Percentiles rank a stretch among this genome's conserved stretches.
These are phyloP conservation scores for Anadara kagoshimensis DNA, from an alignment of 1,140 invertebrate genomes.

Conservation along the genomic window DNA sequence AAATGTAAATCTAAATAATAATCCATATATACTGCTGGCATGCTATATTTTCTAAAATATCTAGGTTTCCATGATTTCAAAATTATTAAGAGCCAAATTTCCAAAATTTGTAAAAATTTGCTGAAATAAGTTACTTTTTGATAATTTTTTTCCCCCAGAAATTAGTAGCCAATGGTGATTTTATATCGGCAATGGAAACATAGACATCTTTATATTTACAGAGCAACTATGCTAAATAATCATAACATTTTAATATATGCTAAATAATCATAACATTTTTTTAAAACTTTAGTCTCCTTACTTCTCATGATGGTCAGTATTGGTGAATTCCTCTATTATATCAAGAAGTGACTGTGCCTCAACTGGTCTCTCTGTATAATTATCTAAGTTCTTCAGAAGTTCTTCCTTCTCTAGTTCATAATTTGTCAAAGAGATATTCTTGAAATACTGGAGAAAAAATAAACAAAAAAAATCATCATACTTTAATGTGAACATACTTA, in stretches of 20 bases:
- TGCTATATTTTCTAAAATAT: too few species aligned
- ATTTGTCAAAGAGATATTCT: slow-evolving; percentile 68
- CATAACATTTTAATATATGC: too few species aligned
- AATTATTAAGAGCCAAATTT: too few species aligned
- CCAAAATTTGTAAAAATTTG: background rate
- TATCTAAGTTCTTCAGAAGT: slow-evolving; percentile 32
- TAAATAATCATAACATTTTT: too few species aligned
- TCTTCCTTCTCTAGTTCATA: slow-evolving; percentile 64
- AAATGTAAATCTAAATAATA: too few species aligned
- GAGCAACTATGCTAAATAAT: too few species aligned
- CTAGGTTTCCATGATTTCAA: too few species aligned
- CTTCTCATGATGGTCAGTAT: slow-evolving; percentile 67
- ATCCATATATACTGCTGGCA: too few species aligned
- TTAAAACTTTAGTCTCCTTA: slow-evolving; percentile 29
- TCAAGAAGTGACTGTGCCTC: slow-evolving; percentile 60
- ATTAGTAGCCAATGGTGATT: too few species aligned
- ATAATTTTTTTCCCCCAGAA: too few species aligned
- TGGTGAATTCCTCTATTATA: slow-evolving; percentile 59
- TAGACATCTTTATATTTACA: background rate
- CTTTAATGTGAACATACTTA: background rate
- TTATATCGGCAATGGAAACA: background rate
- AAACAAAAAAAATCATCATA: background rate
- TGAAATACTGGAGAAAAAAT: slow-evolving; percentile 66
- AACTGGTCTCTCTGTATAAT: slow-evolving; percentile 45
- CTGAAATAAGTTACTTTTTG: background rate